phyloP scores from a whole-genome alignment of 2,113 vertebrate species.

The Isurus oxyrinchus region DNA sequence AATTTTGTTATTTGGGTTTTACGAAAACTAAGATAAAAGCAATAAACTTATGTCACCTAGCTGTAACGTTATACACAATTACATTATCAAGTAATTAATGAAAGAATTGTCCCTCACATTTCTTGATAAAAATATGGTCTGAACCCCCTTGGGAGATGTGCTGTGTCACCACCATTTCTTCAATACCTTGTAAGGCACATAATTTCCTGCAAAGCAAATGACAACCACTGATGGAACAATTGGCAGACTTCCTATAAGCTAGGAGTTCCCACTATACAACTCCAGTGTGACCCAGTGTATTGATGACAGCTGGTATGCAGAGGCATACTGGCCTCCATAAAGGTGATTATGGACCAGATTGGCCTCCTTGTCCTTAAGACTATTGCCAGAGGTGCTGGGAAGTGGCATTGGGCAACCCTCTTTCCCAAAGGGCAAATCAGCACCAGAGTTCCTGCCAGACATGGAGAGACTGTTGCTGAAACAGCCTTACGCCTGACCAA shows the following conservation, averaged over 20 bases:
- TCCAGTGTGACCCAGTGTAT: background rate
- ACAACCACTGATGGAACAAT: background rate
- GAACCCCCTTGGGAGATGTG: background rate
- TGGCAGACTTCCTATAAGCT: background rate
- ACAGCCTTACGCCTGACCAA: background rate
- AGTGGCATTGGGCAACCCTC: background rate
- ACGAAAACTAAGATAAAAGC: background rate
- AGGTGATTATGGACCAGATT: background rate
- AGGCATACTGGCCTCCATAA: background rate
- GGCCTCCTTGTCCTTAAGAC: background rate
- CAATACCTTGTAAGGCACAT: background rate
- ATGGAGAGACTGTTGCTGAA: background rate
- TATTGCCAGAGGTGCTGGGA: background rate
- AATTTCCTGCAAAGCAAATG: background rate
- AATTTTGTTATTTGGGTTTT: background rate
- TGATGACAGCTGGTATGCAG: background rate
- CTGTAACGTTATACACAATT: background rate
- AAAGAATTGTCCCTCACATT: background rate
- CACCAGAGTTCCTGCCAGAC: background rate
- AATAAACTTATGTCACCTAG: background rate
- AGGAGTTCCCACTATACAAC: background rate
- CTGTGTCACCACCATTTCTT: background rate
- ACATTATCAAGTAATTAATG: background rate
- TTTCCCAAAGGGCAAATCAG: background rate
- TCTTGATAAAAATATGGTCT: background rate